Conservation (phyloP, 2,113 vertebrate genomes). For the Vulpes vulpes region DNA sequence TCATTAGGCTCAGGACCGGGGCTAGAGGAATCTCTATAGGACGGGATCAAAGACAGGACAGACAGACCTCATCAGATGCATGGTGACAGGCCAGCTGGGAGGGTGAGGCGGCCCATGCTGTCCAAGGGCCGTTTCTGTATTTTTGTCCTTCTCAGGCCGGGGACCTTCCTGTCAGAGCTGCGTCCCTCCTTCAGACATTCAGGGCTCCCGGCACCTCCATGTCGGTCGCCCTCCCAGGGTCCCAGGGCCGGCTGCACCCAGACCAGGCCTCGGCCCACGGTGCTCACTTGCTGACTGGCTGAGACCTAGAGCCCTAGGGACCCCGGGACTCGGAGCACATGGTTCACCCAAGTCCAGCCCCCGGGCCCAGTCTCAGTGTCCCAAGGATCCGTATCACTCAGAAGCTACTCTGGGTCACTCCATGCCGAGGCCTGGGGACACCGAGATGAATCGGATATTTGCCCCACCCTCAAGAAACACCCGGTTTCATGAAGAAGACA, state of each 20-base stretch:
- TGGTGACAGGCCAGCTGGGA: background rate
- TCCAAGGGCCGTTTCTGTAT: rapidly evolving
- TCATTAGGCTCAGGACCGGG: conserved; percentile 65
- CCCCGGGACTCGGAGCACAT: background rate
- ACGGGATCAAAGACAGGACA: conserved; percentile 49
- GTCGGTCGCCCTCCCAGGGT: background rate
- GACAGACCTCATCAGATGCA: background rate
- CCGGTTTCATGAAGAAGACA: background rate
- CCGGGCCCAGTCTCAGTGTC: too few relatives aligned
- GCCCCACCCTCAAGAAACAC: background rate
- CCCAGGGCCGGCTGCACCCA: background rate
- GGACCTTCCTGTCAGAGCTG: background rate
- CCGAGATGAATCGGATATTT: background rate
- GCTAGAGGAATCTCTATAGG: background rate
- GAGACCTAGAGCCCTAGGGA: background rate
- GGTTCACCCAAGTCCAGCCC: background rate
- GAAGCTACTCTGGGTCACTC: background rate
- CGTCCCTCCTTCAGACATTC: background rate
- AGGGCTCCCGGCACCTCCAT: background rate
- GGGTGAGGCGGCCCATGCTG: background rate
- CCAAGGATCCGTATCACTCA: background rate
- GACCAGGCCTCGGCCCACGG: background rate
- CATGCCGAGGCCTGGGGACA: background rate
- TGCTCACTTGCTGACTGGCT: too few relatives aligned
- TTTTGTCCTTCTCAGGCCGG: background rate